Percentiles rank a stretch among this genome's conserved stretches.
phyloP scores from a whole-genome alignment of 2,888 invertebrate species.

The Nematopogon swammerdamellus region DNA sequence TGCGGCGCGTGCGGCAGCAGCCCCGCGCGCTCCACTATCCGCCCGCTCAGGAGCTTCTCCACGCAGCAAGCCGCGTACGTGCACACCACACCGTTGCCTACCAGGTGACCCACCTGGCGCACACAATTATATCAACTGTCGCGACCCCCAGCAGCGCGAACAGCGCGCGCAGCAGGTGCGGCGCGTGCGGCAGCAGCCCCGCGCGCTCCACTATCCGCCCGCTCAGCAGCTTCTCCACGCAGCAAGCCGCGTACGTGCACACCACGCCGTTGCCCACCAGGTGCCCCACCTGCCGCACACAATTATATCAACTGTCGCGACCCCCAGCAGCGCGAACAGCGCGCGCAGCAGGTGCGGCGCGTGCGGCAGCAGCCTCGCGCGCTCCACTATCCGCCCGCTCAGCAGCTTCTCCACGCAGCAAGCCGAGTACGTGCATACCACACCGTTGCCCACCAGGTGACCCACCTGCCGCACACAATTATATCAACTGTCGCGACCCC shows the following conservation, averaged over 20 bases:
- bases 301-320: too few relatives aligned
- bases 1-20: constrained; percentile 65
- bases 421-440: constrained; percentile 95
- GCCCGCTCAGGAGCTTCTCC: constrained; percentile 82
- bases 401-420: constrained; percentile 87
- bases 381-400: constrained; percentile 63
- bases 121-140: too few relatives aligned
- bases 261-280: constrained; percentile 80
- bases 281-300: constrained; percentile 63
- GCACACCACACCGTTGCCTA: constrained; percentile 81
- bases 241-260: constrained; percentile 92
- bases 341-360: constrained; percentile 68
- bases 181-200: constrained; percentile 65
- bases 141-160: constrained; percentile 73
- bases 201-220: constrained; percentile 63
- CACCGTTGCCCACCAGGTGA: constrained; percentile 73
- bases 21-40: constrained; percentile 57
- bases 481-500: too few relatives aligned
- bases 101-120: constrained; percentile 65
- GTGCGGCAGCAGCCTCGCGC: constrained; percentile 63
- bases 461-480: constrained; percentile 53
- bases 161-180: constrained; percentile 68
- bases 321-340: constrained; percentile 72
- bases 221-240: constrained; percentile 83
- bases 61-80: constrained; percentile 92